Evolutionary conservation across 2,888 invertebrate genomes (phyloP), one percentile per base, ranked within the genome.

Genomic region (Andrena chrysosceles): DNA sequence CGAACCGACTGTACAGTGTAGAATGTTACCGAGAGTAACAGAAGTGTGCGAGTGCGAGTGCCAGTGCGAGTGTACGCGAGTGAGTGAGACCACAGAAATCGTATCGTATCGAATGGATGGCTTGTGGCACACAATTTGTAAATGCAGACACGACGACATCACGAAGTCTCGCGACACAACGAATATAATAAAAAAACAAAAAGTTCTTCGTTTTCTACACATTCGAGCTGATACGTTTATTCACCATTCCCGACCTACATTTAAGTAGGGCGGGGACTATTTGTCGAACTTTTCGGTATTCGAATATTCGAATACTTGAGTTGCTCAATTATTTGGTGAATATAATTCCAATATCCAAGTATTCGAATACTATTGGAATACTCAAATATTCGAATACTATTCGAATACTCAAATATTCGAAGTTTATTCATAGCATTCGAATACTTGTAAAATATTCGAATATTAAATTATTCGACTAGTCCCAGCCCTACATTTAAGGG

Each of bases 171-270:
- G 81, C 83, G 82, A 87, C 86, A 89, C 89, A 89, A 89, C 89
- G 89, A 89, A 89, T 86, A 81, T 88, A 89, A 89, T 89, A 89
- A 88, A 83, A 82, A 77, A 60, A 33, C 20, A 29, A 89, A 63
- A 88, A 88, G 77, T 86, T 88, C 82, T 88, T 89, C 85, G 88
- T 88, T 89, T 89, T 89, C 68, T 89, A 89, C 72, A 85, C n/a
- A 52, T 64, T 23, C 31, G 10, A 8, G 31, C 49, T 54, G 23
- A 52, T 48, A 8, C 52, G 74, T 42, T 82, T 64, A 52, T 35
- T 56, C 23, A 59, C 68, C 74, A 33, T 8, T 20, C 31, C 31
- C 31, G 1, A 5, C 3, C n/a, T 69, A 42, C 2, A 10, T 10
- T 2, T 1, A 13, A 42, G 3, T n/a, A n/a, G n/a, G n/a, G n/a